Evolutionary conservation across 2,797 vertebrate species (phyloP), one percentile per base, ranked within the genome.

Genomic region (Sus cebifrons): DNA sequence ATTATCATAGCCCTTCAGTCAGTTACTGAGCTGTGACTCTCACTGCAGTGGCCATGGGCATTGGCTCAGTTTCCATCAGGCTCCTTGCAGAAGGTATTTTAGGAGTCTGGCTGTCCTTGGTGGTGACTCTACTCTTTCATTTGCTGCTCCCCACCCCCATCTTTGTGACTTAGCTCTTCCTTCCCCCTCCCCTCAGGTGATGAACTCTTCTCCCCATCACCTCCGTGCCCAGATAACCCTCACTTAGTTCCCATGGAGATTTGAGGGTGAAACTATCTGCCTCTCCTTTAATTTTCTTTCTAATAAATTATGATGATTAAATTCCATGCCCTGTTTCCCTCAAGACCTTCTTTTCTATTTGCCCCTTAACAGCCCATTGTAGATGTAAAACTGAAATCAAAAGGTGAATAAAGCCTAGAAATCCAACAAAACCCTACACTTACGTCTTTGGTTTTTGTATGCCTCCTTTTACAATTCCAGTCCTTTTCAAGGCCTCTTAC

Each of bases 301-400:
- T 85, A 88, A 40, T 85, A 73, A 95, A 82, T 85, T 82, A 85
- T 67, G 75, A 60, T 18, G 17, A 70, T 83, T 88, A 89, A 60
- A 89, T 74, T 95, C 20, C 2, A 9, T 65, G 60, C 3, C 27
- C 56, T 71, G 0, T 78, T 62, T 93, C 8, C 74, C 32, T 58
- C 25, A 94, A 52, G n/a, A 5, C 16, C 27, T 95, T 68, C 73
- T 36, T 49, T 49, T 49, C 29, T 74, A 15, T 79, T 96, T 89
- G 36, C 44, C 54, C 73, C 23, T 40, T 78, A 86, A 74, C 18
- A 89, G 54, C 36, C 60, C 73, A 60, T 56, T 84, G 71, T 84
- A 84, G 60, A 65, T 70, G 8, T 71, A 60, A 91, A 86, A 40
- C 44, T 70, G 70, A 83, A 90, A 93, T 71, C 49, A 60, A 73